Evolutionary conservation across 2,113 vertebrate species (phyloP).

Genomic region (Cololabis saira): DNA sequence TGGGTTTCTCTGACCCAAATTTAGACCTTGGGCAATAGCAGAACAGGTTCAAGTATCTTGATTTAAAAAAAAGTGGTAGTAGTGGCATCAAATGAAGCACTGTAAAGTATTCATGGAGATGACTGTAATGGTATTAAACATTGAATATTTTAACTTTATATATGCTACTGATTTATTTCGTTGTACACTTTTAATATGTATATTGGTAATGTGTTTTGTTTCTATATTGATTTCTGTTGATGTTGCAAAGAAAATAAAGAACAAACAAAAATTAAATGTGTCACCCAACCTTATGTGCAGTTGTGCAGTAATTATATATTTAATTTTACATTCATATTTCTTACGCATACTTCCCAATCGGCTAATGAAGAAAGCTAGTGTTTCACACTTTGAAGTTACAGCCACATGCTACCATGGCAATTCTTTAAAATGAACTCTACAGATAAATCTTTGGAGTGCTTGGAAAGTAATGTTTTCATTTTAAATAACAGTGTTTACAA

Average conservation of each 20-base stretch:
- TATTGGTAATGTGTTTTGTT: slow-evolving; percentile 68
- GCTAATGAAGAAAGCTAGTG: no score
- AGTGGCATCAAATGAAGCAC: slow-evolving; percentile 56
- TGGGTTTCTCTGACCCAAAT: slow-evolving; percentile 22
- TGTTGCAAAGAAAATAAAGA: slow-evolving; percentile 73
- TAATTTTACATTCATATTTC: no score
- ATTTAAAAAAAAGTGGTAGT: slow-evolving; percentile 51
- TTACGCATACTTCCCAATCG: no score
- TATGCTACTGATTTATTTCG: slow-evolving; percentile 45
- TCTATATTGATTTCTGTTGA: slow-evolving; percentile 64
- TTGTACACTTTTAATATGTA: slow-evolving; percentile 69
- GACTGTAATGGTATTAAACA: slow-evolving; percentile 40
- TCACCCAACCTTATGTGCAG: no score
- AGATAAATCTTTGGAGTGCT: no score
- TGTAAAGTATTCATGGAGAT: slow-evolving; percentile 42
- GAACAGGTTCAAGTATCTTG: slow-evolving; percentile 21
- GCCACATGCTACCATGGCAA: no score
- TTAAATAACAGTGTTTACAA: background rate
- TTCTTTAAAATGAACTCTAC: no score
- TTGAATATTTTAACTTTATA: slow-evolving; percentile 50
- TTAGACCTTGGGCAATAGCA: slow-evolving; percentile 9
- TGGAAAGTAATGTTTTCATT: background rate
- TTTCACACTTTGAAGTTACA: no score
- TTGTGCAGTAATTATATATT: no score
- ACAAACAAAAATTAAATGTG: slow-evolving; percentile 1